Conservation (phyloP, 2,113 vertebrate genomes). For the Halichoerus grypus region DNA sequence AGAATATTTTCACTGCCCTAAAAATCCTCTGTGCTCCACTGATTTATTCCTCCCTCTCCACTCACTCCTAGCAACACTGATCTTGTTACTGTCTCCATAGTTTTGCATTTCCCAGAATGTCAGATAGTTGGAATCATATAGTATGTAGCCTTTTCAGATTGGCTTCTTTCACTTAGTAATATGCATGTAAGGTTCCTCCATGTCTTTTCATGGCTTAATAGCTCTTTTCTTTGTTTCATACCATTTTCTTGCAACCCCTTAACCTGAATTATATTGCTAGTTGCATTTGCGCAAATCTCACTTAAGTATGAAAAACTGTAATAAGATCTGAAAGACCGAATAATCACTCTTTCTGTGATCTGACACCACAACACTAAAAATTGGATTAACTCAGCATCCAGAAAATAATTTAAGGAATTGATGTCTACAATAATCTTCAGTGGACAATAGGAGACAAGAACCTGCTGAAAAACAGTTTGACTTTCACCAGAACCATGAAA, state of each 20-base stretch:
- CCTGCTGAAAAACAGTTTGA: constrained; percentile 5
- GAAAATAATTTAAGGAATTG: not conserved
- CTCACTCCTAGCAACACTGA: not conserved
- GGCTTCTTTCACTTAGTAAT: not conserved
- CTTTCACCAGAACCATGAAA: not conserved
- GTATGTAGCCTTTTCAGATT: not conserved
- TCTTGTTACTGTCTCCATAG: not conserved
- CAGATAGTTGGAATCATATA: not conserved
- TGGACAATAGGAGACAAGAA: not conserved
- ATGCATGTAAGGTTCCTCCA: not conserved
- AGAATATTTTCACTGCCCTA: not conserved
- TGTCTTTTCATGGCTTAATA: not conserved
- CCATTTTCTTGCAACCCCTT: not conserved
- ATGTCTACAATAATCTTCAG: not conserved
- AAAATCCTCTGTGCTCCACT: not conserved
- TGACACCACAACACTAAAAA: not conserved
- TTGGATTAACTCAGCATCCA: not conserved
- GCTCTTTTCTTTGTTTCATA: not conserved
- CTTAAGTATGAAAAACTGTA: not conserved
- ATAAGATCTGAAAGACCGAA: not conserved
- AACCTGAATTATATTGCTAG: not conserved
- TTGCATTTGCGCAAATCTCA: not conserved
- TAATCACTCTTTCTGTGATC: not conserved
- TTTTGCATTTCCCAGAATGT: not conserved
- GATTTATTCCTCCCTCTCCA: not conserved